These are phyloP conservation scores for Sus scrofa DNA, from an alignment of 2,113 vertebrate species.

Conservation along the genomic window DNA sequence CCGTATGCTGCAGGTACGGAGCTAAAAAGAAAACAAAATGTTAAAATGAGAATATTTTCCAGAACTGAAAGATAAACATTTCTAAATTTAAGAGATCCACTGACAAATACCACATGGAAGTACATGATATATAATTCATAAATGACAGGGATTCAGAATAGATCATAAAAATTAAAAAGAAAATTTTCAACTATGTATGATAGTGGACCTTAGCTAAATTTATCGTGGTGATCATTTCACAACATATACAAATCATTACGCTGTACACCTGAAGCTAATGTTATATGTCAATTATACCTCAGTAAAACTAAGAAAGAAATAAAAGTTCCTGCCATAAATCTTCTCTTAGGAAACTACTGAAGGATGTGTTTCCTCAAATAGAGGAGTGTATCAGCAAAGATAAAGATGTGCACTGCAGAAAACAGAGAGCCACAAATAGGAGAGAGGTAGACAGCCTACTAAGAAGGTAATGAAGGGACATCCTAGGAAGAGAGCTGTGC, in stretches of 20 bases:
- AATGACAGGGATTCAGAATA: neutral
- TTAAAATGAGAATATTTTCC: slow-evolving; percentile 10
- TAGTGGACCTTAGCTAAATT: too few relatives aligned
- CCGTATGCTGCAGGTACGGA: too few relatives aligned
- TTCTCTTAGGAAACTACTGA: neutral
- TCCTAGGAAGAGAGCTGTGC: neutral
- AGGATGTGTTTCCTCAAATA: neutral
- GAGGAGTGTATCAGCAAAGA: neutral
- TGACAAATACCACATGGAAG: neutral
- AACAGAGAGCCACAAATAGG: neutral
- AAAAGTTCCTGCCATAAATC: neutral
- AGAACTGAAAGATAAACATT: neutral
- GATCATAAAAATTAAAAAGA: neutral
- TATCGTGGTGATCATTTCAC: too few relatives aligned
- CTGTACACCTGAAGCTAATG: too few relatives aligned
- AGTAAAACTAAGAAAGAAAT: neutral
- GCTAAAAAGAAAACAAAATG: too few relatives aligned
- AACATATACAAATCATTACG: too few relatives aligned
- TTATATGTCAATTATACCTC: too few relatives aligned
- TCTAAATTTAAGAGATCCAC: neutral
- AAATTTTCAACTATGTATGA: too few relatives aligned
- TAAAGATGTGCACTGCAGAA: neutral
- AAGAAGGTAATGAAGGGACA: accelerated
- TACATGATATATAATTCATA: neutral
- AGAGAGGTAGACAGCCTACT: too few relatives aligned